phyloP scores from a whole-genome alignment of 2,888 invertebrate genomes.

The Oligia latruncula region DNA sequence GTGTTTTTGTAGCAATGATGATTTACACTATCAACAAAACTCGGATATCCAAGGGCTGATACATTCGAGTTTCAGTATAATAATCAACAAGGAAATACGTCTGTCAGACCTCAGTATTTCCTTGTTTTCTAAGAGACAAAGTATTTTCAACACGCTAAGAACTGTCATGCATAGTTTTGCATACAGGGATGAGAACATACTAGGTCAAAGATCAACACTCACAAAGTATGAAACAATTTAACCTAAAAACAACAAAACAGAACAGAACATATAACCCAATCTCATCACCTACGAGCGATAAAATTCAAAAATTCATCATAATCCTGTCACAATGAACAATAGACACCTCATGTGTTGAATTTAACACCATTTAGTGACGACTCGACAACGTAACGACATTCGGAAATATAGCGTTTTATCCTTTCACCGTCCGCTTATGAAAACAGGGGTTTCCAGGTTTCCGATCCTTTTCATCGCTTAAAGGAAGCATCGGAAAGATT shows the following conservation, averaged over 20 bases:
- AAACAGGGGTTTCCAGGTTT: constrained; percentile 76
- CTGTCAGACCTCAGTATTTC: background rate
- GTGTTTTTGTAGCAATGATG: background rate
- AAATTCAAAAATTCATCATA: constrained; percentile 62
- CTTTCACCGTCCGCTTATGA: constrained; percentile 73
- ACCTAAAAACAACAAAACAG: constrained; percentile 1
- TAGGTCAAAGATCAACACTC: background rate
- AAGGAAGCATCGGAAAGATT: constrained; percentile 80
- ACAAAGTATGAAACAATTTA: background rate
- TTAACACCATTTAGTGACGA: constrained; percentile 68
- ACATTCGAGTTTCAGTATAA: too few relatives aligned
- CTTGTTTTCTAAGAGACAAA: background rate
- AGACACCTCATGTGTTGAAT: constrained; percentile 66
- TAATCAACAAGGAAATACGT: too few relatives aligned
- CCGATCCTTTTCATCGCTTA: constrained; percentile 73
- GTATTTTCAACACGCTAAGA: background rate
- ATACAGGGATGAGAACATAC: background rate
- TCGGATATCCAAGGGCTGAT: background rate
- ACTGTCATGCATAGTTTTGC: background rate
- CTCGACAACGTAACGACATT: constrained; percentile 60
- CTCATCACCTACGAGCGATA: constrained; percentile 48
- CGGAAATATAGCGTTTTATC: constrained; percentile 79
- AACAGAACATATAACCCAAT: constrained; percentile 35
- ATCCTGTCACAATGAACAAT: constrained; percentile 51
- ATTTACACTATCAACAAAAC: background rate